Base-by-base conservation (phyloP, 2,888 invertebrate species). In the Myathropa florea region DNA sequence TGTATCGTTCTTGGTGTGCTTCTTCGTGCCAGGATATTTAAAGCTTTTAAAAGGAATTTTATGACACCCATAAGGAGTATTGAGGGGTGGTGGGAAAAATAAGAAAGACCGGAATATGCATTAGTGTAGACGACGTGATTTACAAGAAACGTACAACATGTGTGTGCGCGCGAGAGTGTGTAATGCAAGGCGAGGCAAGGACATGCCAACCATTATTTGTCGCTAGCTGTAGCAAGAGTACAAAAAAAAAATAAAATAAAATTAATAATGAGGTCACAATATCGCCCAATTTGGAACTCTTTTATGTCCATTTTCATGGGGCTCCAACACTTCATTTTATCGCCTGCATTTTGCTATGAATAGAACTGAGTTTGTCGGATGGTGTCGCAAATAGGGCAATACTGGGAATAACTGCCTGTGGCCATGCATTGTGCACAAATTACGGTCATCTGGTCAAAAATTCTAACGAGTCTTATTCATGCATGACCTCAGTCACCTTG, bases 31-130 rank as follows among this genome's bases (percentile, higher is more conserved):
- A 72, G 71, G 76, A 81, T 81, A 84, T 84, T 84, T 76, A 84
- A 81, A 81, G 65, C 67, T 76, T 72, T 84, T 81, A 81, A 81
- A 84, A 84, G 71, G 81, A 76, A 81, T 76, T 84, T 81, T 84
- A 76, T 72, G 76, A 59, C 65, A 81, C 76, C 76, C 81, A 67
- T 71, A 81, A 76, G 71, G 21, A 70, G 14, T 12, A 46, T 46
- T 46, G 46, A 21, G 46, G 21, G 61, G 53, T 21, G 3, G 12
- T 9, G 18, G 39, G 39, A 76, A 64, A 57, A 33, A 21, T 39
- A 14, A 21, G 18, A 39, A 65, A 26, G 18, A 81, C 18, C n/a
- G 33, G 46, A 63, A 84, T 67, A 67, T 71, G 81, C 81, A 81
- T 84, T 83, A 77, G 65, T n/a, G 53, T 63, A 33, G 61, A 53